Evolutionary conservation across 2,113 vertebrate genomes (phyloP), one percentile per base, ranked within the genome.

Genomic region (Pheucticus melanocephalus): DNA sequence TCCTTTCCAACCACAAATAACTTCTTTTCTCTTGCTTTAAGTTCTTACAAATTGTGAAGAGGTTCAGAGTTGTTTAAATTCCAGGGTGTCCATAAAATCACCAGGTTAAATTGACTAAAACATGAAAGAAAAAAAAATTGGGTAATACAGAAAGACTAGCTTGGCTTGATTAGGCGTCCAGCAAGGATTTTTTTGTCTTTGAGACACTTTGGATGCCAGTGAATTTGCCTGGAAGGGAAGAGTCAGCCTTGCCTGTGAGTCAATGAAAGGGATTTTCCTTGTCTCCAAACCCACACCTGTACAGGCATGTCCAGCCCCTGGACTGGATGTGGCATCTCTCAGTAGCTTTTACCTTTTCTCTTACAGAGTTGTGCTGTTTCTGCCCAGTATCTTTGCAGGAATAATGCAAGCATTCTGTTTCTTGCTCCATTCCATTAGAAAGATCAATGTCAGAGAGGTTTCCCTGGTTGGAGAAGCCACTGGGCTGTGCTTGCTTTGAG

Each of bases 161-260:
- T 85, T 63, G n/a, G 11, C 24, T 76, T 48, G 35, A 56, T 82
- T 10, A 72, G 16, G 23, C 37, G 39, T 50, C 22, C 56, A 70
- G 68, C 31, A 47, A 54, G 12, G 10, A 0, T 6, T 82, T 59
- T 66, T 54, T 1, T 14, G 28, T 56, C 8, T 84, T 81, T 45
- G 73, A 48, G 48, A 2, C 15, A 4, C 33, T 87, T 61, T 61
- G 53, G n/a, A 12, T 2, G 1, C 18, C 30, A 33, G 3, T 33
- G 37, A 39, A 30, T 85, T 72, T 65, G 50, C 24, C 53, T 72
- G 72, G 60, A 42, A 72, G 19, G 7, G 3, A n/a, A n/a, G n/a
- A 1, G 1, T 28, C 24, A 50, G 13, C 2, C 0, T 76, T 85
- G 63, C 50, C 15, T 57, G 1, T 40, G n/a, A 37, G 18, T 47